A percentile compares a stretch with the other conserved stretches of the same genome.
phyloP scores from a whole-genome alignment of 2,113 vertebrate species.

The Chamaea fasciata region DNA sequence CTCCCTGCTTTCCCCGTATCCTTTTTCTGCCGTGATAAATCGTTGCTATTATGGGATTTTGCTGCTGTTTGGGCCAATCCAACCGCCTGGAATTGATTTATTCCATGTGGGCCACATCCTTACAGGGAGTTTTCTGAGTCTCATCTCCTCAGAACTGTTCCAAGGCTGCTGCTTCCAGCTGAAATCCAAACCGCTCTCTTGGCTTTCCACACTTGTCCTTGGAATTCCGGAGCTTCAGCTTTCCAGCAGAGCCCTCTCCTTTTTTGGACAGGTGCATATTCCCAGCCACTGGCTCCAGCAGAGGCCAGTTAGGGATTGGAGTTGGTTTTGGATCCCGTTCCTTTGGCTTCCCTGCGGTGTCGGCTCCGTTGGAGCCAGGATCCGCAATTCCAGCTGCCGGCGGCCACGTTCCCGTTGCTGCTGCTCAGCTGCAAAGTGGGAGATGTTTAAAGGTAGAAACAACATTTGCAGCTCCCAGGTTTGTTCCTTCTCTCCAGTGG shows the following conservation, averaged over 20 bases:
- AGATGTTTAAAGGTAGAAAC: not conserved
- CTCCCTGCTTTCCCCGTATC: not conserved
- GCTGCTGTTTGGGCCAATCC: not conserved
- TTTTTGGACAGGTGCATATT: conserved; percentile 28
- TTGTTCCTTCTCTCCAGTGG: not conserved
- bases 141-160: not conserved
- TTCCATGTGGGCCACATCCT: not conserved
- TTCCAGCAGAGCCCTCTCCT: conserved; percentile 6
- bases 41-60: not conserved
- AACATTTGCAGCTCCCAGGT: not conserved
- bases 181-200: conserved; percentile 13
- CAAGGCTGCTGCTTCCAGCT: not conserved
- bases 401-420: not conserved
- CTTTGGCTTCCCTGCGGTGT: not conserved
- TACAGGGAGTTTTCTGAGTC: not conserved
- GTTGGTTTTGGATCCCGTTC: not conserved
- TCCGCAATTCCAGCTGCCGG: not conserved
- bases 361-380: not conserved
- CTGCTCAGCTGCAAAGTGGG: not conserved
- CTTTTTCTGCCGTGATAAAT: not conserved
- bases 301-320: not conserved
- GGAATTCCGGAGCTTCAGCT: conserved; percentile 23
- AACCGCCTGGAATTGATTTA: not conserved
- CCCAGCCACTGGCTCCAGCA: not conserved
- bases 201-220: not conserved